Conservation (phyloP, 2,113 vertebrate genomes). For the Sylvia atricapilla region DNA sequence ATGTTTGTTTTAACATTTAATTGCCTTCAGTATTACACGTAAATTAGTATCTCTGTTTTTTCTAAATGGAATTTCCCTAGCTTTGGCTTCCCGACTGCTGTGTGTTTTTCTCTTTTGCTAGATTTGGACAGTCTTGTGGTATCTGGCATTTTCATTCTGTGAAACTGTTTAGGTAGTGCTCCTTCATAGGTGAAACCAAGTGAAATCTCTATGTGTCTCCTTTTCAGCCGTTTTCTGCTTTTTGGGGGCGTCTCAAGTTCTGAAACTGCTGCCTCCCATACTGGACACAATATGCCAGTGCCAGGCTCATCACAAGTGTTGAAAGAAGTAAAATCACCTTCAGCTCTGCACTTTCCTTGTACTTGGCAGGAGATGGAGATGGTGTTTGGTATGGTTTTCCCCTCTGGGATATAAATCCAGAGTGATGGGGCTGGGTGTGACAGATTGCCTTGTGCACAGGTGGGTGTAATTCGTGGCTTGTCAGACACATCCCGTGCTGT, state of each 20-base stretch:
- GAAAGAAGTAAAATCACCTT: background rate
- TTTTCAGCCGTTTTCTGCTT: conserved; percentile 4
- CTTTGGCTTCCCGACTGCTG: background rate
- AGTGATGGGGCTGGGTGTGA: background rate
- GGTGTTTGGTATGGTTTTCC: background rate
- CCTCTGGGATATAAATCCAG: background rate
- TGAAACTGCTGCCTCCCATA: background rate
- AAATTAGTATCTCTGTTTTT: background rate
- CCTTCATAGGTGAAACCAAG: background rate
- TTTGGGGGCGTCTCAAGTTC: background rate
- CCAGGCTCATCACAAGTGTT: background rate
- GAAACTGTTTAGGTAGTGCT: background rate
- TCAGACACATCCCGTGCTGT: background rate
- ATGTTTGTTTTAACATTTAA: conserved; percentile 13
- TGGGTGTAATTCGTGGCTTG: background rate
- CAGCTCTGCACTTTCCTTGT: rapidly evolving
- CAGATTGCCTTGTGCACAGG: background rate
- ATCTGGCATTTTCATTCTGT: background rate
- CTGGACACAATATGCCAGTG: background rate
- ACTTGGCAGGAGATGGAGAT: background rate
- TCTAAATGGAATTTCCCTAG: background rate
- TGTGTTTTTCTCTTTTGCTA: background rate
- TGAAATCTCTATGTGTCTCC: background rate
- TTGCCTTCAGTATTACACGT: background rate
- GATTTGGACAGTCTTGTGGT: background rate